Base-by-base conservation (phyloP, 2,113 vertebrate genomes). In the Oceanites oceanicus region DNA sequence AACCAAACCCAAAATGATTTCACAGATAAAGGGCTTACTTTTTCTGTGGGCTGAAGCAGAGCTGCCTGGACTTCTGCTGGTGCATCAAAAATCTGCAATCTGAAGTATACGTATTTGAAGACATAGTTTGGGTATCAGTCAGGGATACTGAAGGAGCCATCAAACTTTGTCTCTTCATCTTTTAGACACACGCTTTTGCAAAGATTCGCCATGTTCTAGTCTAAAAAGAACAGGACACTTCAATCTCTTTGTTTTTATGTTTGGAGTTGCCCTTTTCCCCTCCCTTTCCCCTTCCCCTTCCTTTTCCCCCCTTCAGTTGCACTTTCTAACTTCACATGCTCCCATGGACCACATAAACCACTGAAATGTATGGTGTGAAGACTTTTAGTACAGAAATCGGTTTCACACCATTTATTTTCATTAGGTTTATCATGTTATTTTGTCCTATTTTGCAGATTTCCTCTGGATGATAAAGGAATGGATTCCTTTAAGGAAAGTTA, bases 381-480 rank as follows among this genome's bases (percentile, higher is more conserved):
- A 83, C 47, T 63, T 96, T 63, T 75, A 88, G 36, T 63, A 36
- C 56, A 91, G 80, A 96, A 91, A 95, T 96, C 50, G 56, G 83
- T 79, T 84, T 96, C 84, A 84, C 45, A 62, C 25, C 25, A 73
- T 95, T 91, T 91, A 52, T 81, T 94, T 91, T 94, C 81, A 78
- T 94, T 90, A 92, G 30, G 79, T 88, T 94, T 82, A 83, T 88
- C 6, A 38, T 55, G 18, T 27, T 22, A 50, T 91, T 92, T 93
- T 79, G 34, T 94, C 81, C 34, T 59, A 40, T 86, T 92, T 76
- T 47, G 34, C 22, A 91, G 23, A 10, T 81, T 94, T 91, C 38
- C 22, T 79, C 45, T 72, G 34, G 29, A 89, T 71, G 56, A 34
- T 18, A 63, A 22, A 79, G 38, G 83, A 86, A 80, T 38, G 1